These are phyloP conservation scores for Ammodytes dubius DNA, from an alignment of 2,113 vertebrate genomes.

Conservation along the genomic window DNA sequence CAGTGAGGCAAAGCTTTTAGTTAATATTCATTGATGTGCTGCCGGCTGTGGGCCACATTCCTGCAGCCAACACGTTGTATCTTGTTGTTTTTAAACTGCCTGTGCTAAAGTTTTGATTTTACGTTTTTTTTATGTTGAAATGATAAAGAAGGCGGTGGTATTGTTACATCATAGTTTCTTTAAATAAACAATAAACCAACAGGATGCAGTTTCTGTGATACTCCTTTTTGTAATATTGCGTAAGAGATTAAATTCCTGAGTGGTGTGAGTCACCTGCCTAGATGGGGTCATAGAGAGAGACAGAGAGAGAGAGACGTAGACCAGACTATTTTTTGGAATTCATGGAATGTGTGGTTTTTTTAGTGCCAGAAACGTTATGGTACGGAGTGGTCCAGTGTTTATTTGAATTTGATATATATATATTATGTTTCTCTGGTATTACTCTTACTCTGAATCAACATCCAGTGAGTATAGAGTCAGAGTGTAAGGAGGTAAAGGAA, in stretches of 20 bases:
- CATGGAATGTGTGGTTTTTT: constrained; percentile 31
- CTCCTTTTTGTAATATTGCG: constrained; percentile 27
- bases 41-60: background rate
- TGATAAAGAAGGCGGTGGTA: background rate
- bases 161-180: constrained; percentile 35
- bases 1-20: too few relatives aligned
- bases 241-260: background rate
- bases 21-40: background rate
- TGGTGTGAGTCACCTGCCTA: constrained; percentile 20
- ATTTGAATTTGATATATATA: background rate
- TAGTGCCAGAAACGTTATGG: background rate
- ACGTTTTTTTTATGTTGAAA: background rate
- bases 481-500: background rate
- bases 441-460: background rate
- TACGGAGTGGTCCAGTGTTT: too few relatives aligned
- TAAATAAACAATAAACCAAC: constrained; percentile 64
- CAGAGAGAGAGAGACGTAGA: background rate
- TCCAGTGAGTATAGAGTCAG: fast-evolving
- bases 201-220: constrained; percentile 57
- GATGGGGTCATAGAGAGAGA: background rate
- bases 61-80: constrained; percentile 12
- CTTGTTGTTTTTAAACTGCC: background rate
- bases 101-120: background rate
- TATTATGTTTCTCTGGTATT: background rate
- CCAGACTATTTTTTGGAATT: background rate